Percentiles rank a stretch among this genome's conserved stretches.
phyloP scores from a whole-genome alignment of 2,888 invertebrate genomes.

The Spilarctia lutea region DNA sequence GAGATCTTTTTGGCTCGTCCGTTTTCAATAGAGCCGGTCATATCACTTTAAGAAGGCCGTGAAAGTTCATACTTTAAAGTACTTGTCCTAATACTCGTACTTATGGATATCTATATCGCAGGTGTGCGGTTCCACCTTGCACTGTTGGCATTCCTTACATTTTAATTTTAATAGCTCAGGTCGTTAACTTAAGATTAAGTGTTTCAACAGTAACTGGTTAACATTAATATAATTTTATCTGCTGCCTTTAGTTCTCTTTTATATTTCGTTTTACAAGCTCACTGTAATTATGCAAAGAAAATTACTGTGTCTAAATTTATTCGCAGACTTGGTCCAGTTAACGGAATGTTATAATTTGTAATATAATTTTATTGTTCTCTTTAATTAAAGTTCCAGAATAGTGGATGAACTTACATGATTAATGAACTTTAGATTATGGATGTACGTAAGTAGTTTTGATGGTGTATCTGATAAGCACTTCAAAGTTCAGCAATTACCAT shows the following conservation, averaged over 20 bases:
- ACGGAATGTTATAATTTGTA: background rate
- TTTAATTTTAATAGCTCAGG: slow-evolving; percentile 36
- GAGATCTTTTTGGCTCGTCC: background rate
- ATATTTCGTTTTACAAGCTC: background rate
- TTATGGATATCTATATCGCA: slow-evolving; percentile 40
- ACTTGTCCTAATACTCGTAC: slow-evolving; percentile 14
- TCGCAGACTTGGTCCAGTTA: background rate
- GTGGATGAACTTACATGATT: background rate
- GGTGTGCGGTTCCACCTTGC: slow-evolving; percentile 48
- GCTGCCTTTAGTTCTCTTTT: background rate
- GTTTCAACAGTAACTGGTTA: slow-evolving; percentile 11
- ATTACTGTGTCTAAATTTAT: background rate
- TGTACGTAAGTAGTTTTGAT: background rate
- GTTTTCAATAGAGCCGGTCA: background rate
- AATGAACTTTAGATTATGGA: background rate
- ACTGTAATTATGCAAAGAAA: background rate
- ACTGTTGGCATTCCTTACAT: slow-evolving; percentile 35
- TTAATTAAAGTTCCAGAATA: background rate
- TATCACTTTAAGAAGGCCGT: background rate
- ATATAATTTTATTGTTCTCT: background rate
- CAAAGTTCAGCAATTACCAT: background rate
- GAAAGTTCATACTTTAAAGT: background rate
- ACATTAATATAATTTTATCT: slow-evolving; percentile 5
- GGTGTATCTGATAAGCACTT: background rate
- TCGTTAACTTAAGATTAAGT: slow-evolving; percentile 28